Evolutionary conservation across 2,888 invertebrate species (phyloP).

Genomic region (Agrotis ipsilon): DNA sequence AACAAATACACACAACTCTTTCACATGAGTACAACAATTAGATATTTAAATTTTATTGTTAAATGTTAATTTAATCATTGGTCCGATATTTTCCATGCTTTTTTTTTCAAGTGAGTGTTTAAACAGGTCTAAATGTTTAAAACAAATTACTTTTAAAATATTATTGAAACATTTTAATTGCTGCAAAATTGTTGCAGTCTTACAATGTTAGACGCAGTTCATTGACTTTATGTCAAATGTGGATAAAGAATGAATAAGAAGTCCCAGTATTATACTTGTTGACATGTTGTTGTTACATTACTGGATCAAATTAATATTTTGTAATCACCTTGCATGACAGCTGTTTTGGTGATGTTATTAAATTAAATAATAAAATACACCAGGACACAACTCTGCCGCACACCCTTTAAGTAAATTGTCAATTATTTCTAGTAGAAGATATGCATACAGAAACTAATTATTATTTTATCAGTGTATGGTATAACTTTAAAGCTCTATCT

Average conservation of each 20-base stretch:
- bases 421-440: background rate
- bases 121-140: too few species aligned
- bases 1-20: conserved; percentile 79
- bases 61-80: background rate
- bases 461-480: background rate
- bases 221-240: too few species aligned
- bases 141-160: too few species aligned
- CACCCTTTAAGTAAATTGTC: background rate
- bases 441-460: background rate
- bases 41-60: conserved; percentile 24
- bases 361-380: background rate
- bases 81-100: background rate
- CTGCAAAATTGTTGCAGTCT: too few species aligned
- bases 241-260: too few species aligned
- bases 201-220: too few species aligned
- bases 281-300: background rate
- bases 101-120: background rate
- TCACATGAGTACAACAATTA: conserved; percentile 53
- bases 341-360: too few species aligned
- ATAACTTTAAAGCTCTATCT: too few species aligned
- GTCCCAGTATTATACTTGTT: background rate
- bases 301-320: background rate
- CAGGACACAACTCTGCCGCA: background rate
- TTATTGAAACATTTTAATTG: too few species aligned
- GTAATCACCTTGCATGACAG: background rate